phyloP scores from a whole-genome alignment of 1,140 invertebrate species.

The Hydropsyche tenuis region DNA sequence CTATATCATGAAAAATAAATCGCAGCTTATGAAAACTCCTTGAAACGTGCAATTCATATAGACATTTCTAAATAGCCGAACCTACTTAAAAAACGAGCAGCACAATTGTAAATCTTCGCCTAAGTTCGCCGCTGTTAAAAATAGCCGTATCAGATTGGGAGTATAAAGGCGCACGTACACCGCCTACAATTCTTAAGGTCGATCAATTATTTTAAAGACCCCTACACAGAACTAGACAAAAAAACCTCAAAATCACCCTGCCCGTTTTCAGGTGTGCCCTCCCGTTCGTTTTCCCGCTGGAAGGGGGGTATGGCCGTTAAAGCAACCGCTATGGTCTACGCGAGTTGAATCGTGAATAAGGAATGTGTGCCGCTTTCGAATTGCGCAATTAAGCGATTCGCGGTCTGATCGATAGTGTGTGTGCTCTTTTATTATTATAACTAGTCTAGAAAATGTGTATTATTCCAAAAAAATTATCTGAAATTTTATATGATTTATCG shows the following conservation, averaged over 20 bases:
- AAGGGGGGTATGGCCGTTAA: slow-evolving; percentile 23
- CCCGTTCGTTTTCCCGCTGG: background rate
- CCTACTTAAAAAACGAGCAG: no score
- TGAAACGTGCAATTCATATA: no score
- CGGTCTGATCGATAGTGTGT: slow-evolving; percentile 34
- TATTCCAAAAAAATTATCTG: no score
- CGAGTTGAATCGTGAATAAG: slow-evolving; percentile 24
- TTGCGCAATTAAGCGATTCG: slow-evolving; percentile 42
- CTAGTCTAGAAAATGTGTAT: background rate
- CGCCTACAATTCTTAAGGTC: background rate
- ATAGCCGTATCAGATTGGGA: background rate
- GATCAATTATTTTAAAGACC: slow-evolving; percentile 8
- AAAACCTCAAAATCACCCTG: no score
- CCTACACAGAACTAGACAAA: background rate
- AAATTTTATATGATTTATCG: no score
- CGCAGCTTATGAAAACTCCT: no score
- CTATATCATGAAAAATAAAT: background rate
- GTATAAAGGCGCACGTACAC: slow-evolving; percentile 1
- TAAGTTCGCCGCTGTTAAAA: background rate
- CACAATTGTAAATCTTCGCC: no score
- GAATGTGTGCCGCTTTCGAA: slow-evolving; percentile 41
- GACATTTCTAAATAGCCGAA: no score
- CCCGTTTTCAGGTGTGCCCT: slow-evolving; percentile 4
- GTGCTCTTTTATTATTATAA: background rate
- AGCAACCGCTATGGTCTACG: slow-evolving; percentile 4